Conservation (phyloP, 1,140 invertebrate genomes). For the Cyclargus thomasi region DNA sequence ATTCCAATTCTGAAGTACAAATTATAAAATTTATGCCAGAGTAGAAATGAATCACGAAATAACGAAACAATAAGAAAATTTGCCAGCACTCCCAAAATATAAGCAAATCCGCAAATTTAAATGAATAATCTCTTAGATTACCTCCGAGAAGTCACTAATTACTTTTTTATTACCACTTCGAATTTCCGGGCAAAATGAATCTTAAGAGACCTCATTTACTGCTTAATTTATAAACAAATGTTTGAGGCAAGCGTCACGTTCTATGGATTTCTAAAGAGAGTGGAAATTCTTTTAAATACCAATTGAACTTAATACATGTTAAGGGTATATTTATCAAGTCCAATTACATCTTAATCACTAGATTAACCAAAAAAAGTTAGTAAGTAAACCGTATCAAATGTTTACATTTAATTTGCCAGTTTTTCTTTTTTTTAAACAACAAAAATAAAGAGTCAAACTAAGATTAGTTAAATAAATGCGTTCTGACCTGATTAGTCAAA, state of each 20-base stretch:
- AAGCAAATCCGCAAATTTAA: conserved; percentile 28
- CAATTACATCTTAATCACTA: too few species aligned
- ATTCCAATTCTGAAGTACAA: neutral
- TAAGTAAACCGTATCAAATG: too few species aligned
- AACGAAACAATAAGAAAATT: neutral
- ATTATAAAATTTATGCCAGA: neutral
- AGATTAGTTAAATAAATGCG: too few species aligned
- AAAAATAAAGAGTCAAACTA: too few species aligned
- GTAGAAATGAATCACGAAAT: neutral
- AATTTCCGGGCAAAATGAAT: conserved; percentile 10
- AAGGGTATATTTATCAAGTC: too few species aligned
- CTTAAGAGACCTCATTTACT: conserved; percentile 5
- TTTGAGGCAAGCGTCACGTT: neutral
- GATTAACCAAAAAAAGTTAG: too few species aligned
- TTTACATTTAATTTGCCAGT: too few species aligned
- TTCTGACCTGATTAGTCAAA: too few species aligned
- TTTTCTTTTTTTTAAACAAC: too few species aligned
- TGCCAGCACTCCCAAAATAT: neutral
- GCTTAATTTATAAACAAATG: neutral
- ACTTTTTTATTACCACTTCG: conserved; percentile 31
- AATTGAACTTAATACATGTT: neutral
- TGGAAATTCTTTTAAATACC: neutral
- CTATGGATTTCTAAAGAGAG: neutral
- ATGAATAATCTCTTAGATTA: conserved; percentile 36
- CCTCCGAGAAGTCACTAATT: conserved; percentile 33